Conservation (phyloP, 2,113 vertebrate genomes). For the Hyla sarda region DNA sequence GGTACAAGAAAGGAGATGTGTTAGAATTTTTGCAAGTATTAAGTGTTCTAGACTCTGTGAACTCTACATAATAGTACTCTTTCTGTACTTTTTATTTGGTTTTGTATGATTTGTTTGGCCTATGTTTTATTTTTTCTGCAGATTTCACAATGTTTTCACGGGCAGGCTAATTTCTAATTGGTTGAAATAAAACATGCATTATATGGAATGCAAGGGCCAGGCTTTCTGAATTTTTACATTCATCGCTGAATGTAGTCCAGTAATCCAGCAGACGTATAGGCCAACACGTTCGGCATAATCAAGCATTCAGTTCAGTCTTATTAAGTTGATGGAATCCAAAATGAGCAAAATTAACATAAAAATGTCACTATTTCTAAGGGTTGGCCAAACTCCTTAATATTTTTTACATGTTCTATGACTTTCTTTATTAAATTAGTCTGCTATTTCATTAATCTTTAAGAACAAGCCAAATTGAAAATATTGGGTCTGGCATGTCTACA, state of each 20-base stretch:
- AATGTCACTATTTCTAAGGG: conserved; percentile 78
- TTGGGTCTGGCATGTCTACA: conserved; percentile 21
- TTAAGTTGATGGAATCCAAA: conserved; percentile 80
- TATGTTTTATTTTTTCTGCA: conserved; percentile 43
- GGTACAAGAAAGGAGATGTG: neutral
- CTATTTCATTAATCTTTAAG: conserved; percentile 74
- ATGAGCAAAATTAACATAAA: conserved; percentile 82
- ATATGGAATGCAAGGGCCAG: conserved; percentile 2
- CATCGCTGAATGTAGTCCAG: conserved; percentile 27
- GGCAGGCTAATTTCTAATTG: conserved; percentile 44
- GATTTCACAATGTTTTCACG: conserved; percentile 35
- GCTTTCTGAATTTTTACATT: conserved; percentile 22
- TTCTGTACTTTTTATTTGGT: conserved; percentile 34
- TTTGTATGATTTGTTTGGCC: conserved; percentile 53
- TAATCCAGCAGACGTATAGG: conserved; percentile 32
- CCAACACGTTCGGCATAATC: conserved; percentile 42
- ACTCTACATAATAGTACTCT: conserved; percentile 40
- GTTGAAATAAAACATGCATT: conserved; percentile 46
- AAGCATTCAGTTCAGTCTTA: conserved; percentile 65
- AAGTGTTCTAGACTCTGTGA: neutral
- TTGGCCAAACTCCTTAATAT: conserved; percentile 73
- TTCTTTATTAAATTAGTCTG: conserved; percentile 82
- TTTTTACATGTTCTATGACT: conserved; percentile 76
- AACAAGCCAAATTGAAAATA: conserved; percentile 64
- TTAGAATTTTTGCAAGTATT: conserved; percentile 34